A percentile compares a stretch with the other conserved stretches of the same genome.
phyloP scores from a whole-genome alignment of 2,888 invertebrate species.

The Xanthostigma xanthostigma region DNA sequence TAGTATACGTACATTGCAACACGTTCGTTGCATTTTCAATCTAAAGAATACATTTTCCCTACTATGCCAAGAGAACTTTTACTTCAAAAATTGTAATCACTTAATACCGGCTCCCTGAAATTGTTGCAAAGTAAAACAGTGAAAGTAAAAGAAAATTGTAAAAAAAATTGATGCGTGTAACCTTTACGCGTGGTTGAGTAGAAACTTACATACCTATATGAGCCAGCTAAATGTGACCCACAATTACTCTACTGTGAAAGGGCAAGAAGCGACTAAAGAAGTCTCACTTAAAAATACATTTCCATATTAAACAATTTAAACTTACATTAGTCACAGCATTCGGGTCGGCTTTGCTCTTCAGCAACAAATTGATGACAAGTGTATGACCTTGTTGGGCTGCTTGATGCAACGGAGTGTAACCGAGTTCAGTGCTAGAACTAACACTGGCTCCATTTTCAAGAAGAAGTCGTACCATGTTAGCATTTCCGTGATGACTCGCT shows the following conservation, averaged over 20 bases:
- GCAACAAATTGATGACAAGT: conserved; percentile 76
- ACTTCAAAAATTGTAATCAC: no score
- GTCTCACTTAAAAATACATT: not conserved
- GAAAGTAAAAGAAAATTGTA: no score
- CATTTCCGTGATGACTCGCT: conserved; percentile 92
- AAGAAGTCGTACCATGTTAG: conserved; percentile 78
- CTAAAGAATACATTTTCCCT: no score
- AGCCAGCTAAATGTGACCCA: not conserved
- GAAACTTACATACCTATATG: no score
- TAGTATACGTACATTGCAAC: no score
- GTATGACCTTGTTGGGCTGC: conserved; percentile 98
- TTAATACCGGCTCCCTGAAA: no score
- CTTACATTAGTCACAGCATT: conserved; percentile 87
- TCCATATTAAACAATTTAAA: conserved; percentile 13
- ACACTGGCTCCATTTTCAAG: conserved; percentile 82
- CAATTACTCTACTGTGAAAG: no score
- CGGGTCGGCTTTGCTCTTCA: conserved; percentile 89
- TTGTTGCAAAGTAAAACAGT: no score
- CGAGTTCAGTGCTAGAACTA: conserved; percentile 58
- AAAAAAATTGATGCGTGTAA: not conserved
- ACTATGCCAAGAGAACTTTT: no score
- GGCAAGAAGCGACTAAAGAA: no score
- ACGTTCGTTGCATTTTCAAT: no score
- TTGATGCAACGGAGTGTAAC: conserved; percentile 93
- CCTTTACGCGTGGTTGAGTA: no score